phyloP scores from a whole-genome alignment of 2,113 vertebrate species.

The Podilymbus podiceps region DNA sequence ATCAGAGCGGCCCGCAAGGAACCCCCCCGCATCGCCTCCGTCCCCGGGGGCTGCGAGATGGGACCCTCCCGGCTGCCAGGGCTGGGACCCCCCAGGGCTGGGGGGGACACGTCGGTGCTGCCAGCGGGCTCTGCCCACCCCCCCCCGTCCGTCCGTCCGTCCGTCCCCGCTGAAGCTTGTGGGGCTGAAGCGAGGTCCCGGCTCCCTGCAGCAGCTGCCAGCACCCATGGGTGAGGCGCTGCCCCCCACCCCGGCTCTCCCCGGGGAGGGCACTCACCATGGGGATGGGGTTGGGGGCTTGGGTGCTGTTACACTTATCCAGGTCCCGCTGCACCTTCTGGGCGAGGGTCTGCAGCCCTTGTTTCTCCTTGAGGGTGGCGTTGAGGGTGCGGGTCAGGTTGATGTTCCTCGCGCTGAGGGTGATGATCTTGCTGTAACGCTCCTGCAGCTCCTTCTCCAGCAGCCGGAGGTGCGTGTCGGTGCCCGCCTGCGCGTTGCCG shows the following conservation, averaged over 20 bases:
- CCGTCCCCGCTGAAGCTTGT: no score
- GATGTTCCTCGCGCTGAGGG: slow-evolving; percentile 53
- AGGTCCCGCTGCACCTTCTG: slow-evolving; percentile 3
- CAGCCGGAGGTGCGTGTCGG: slow-evolving; percentile 77
- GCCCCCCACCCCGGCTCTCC: no score
- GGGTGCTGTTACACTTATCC: slow-evolving; percentile 68
- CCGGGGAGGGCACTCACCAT: not conserved
- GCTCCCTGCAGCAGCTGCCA: not conserved
- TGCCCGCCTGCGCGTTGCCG: slow-evolving; percentile 81
- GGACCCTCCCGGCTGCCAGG: not conserved
- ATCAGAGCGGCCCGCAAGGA: not conserved
- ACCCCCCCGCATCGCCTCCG: rapidly evolving
- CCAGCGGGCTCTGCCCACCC: not conserved
- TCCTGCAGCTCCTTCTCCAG: slow-evolving; percentile 71
- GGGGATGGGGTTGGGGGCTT: not conserved
- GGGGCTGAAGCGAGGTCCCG: not conserved
- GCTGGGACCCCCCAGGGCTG: rapidly evolving
- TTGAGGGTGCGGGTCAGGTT: slow-evolving; percentile 74
- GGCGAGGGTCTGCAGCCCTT: not conserved
- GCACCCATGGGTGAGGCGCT: not conserved
- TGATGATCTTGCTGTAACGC: slow-evolving; percentile 55
- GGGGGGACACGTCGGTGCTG: rapidly evolving
- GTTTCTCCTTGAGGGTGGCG: slow-evolving; percentile 32
- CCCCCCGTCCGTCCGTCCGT: rapidly evolving
- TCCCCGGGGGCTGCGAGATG: not conserved